phyloP scores from a whole-genome alignment of 2,113 vertebrate genomes.

The Semnornis frantzii region DNA sequence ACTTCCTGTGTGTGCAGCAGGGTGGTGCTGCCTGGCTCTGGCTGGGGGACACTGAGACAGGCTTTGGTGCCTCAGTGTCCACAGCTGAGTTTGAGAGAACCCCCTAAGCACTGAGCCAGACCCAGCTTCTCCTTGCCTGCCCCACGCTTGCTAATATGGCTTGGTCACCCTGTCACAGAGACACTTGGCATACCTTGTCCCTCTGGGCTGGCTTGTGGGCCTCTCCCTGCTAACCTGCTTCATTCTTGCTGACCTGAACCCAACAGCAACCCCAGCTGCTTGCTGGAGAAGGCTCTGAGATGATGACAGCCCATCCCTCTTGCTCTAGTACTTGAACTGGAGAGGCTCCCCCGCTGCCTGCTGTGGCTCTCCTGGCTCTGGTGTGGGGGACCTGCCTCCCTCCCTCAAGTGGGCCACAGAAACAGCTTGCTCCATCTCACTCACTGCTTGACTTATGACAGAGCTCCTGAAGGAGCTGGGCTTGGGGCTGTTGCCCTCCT shows the following conservation, averaged over 20 bases:
- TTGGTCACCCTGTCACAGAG: accelerated
- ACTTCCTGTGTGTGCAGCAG: accelerated
- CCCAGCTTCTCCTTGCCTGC: neutral
- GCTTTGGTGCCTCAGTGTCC: accelerated
- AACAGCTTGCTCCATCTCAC: neutral
- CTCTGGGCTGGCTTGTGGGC: neutral
- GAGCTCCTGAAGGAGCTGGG: neutral
- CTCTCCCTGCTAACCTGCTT: neutral
- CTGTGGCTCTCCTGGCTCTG: neutral
- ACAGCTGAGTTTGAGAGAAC: neutral
- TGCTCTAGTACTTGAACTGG: neutral
- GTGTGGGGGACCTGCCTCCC: neutral
- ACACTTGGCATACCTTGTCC: neutral
- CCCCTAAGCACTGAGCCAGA: neutral
- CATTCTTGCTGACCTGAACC: neutral
- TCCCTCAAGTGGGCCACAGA: neutral
- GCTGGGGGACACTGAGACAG: neutral
- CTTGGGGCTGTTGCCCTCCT: neutral
- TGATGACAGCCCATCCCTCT: neutral
- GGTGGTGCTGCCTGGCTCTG: neutral
- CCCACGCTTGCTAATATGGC: accelerated
- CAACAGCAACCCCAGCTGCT: neutral
- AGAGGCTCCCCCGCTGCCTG: neutral
- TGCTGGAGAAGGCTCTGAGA: neutral
- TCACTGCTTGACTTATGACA: neutral